Evolutionary conservation across 2,113 vertebrate species (phyloP), one percentile per base, ranked within the genome.

Genomic region (Cygnus atratus): DNA sequence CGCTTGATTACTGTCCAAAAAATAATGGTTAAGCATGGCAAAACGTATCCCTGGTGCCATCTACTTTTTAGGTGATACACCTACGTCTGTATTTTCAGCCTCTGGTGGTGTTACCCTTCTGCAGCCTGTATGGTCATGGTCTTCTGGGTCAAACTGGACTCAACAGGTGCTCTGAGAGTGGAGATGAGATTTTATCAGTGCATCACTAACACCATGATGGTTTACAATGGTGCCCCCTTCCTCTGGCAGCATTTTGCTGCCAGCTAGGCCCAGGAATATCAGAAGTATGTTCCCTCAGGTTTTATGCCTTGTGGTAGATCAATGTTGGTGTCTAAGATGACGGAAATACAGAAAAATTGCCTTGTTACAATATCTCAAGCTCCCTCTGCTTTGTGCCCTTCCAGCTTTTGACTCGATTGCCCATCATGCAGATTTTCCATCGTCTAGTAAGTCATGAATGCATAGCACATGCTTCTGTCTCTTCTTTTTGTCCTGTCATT

Each of bases 131-230:
- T 29, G 28, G 39, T 72, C 77, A 76, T 10, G 9, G 16, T 67
- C 39, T 90, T 44, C 44, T 35, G 54, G 71, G 66, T 5, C 2
- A 6, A 21, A 55, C 54, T 44, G 43, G 43, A 54, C 13, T 11
- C 58, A 74, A 6, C 0, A 3, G 22, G 39, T 4, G 3, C 24
- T 72, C 57, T 70, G 62, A 88, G 33, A 82, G 62, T 0, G 0
- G 39, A 81, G 26, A 8, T 28, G 58, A 62, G 37, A 55, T 16
- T 65, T 41, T 29, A 26, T 26, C 39, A 65, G 22, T 0, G 3
- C 11, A 41, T 20, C 24, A 39, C 50, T 54, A 50, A 29, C 18
- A 13, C 25, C 22, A 5, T 3, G 35, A 50, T 16, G 33, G 31
- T 9, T 50, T 46, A 68, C 33, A 73, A 6, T 0, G 7, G 24